phyloP scores from a whole-genome alignment of 2,113 vertebrate species.

The Pristiophorus japonicus region DNA sequence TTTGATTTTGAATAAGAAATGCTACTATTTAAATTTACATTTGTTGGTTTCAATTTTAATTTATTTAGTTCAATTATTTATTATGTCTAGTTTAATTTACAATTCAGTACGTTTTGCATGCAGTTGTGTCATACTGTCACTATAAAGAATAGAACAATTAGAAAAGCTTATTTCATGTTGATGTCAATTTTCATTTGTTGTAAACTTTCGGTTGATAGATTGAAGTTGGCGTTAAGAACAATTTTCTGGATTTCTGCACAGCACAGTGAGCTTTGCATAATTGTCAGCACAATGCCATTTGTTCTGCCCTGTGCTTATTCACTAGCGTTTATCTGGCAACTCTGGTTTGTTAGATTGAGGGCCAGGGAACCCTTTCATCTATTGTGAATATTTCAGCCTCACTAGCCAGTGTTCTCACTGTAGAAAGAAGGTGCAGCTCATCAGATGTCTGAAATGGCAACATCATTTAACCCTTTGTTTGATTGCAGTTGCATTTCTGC shows the following conservation, averaged over 20 bases:
- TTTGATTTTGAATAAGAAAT: no score
- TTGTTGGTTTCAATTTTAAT: background rate
- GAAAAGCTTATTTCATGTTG: slow-evolving; percentile 2
- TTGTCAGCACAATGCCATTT: slow-evolving; percentile 22
- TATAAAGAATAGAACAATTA: background rate
- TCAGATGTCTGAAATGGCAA: slow-evolving; percentile 2
- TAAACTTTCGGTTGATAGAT: slow-evolving; percentile 8
- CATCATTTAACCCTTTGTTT: slow-evolving; percentile 24
- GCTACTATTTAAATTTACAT: no score
- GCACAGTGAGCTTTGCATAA: slow-evolving; percentile 6
- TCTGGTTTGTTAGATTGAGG: slow-evolving; percentile 5
- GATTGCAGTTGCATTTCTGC: background rate
- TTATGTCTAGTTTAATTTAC: background rate
- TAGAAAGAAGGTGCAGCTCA: background rate
- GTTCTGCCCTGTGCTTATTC: slow-evolving; percentile 13
- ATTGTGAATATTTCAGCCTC: slow-evolving; percentile 7
- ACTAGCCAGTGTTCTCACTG: background rate
- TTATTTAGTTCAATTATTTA: background rate
- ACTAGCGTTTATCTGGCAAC: background rate
- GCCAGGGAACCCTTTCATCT: slow-evolving; percentile 7
- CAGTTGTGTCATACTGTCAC: background rate
- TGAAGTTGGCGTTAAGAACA: background rate
- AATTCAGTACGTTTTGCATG: background rate
- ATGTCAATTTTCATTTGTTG: slow-evolving; percentile 16
- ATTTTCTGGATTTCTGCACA: slow-evolving; percentile 24